These are phyloP conservation scores for Asbolus verrucosus DNA, from an alignment of 1,140 invertebrate genomes.

Conservation along the genomic window DNA sequence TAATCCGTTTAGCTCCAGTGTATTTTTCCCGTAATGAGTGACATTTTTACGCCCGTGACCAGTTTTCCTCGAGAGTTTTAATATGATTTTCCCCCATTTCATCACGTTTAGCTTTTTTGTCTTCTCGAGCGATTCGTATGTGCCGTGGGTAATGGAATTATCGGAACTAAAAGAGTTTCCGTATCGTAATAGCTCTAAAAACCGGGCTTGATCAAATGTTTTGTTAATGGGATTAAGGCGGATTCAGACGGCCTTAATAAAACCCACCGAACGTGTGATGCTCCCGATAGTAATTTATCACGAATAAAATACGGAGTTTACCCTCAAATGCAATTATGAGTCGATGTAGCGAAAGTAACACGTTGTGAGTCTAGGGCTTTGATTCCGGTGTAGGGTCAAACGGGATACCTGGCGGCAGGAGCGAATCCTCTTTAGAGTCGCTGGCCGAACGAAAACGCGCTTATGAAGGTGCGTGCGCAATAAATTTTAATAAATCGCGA, in stretches of 20 bases:
- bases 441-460: too few species aligned
- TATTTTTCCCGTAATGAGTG: too few species aligned
- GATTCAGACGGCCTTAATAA: constrained; percentile 37
- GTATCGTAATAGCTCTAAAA: not conserved
- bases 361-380: constrained; percentile 8
- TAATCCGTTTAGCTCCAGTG: too few species aligned
- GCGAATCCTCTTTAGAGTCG: too few species aligned
- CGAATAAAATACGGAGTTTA: constrained; percentile 31
- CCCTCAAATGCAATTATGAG: constrained; percentile 27
- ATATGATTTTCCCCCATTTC: too few species aligned
- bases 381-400: not conserved
- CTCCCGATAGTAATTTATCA: constrained; percentile 21
- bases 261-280: constrained; percentile 28
- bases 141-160: not conserved
- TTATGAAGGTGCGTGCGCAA: not conserved
- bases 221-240: constrained; percentile 35
- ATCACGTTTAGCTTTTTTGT: too few species aligned
- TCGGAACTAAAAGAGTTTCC: constrained; percentile 27
- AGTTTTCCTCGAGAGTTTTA: too few species aligned
- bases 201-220: constrained; percentile 28
- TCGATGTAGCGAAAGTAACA: constrained; percentile 37
- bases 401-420: too few species aligned
- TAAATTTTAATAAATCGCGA: constrained; percentile 32
- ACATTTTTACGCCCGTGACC: too few species aligned
- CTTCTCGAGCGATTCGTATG: too few species aligned